Evolutionary conservation across 2,888 invertebrate species (phyloP), one percentile per base, ranked within the genome.

Genomic region (Pseudeuparius sepicola): DNA sequence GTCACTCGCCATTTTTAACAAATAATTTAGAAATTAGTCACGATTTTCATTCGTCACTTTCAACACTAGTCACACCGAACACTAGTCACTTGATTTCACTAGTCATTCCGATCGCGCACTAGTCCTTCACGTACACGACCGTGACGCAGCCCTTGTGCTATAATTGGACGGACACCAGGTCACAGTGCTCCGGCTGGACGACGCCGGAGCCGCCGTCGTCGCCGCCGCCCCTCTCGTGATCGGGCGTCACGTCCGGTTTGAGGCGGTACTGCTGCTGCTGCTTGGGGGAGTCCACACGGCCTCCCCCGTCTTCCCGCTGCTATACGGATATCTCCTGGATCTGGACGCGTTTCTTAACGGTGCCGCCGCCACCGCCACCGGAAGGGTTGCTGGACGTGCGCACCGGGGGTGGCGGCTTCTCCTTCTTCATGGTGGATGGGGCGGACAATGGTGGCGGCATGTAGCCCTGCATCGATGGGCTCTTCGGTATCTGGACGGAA

Each of bases 241-340:
- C 52, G n/a, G 53, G 54, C 25, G 54, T 54, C 38, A 53, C 44
- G 39, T 57, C 56, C 10, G 52, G 54, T 37, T 43, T 46, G 24
- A 31, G 28, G 10, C 23, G n/a, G n/a, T n/a, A n/a, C n/a, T n/a
- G n/a, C n/a, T n/a, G n/a, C 18, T 18, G 14, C 13, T 23, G 10
- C 15, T 28, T 34, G 3, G 39, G 26, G 39, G 40, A 36, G 38
- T 31, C 41, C 36, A 33, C 20, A 20, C 32, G 39, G 17, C 41
- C 32, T 43, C 48, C 50, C 54, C 49, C 55, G 40, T 48, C 48
- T 39, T 48, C 45, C 48, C 51, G 50, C 43, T 47, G 70, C 74
- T 78, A 82, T 58, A 83, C 82, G 39, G 80, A 79, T 59, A 82
- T 82, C 63, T 83, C 82, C 61, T 82, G 81, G 49, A 82, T 82